phyloP scores from a whole-genome alignment of 2,888 invertebrate genomes.

The Uropetala carovei region DNA sequence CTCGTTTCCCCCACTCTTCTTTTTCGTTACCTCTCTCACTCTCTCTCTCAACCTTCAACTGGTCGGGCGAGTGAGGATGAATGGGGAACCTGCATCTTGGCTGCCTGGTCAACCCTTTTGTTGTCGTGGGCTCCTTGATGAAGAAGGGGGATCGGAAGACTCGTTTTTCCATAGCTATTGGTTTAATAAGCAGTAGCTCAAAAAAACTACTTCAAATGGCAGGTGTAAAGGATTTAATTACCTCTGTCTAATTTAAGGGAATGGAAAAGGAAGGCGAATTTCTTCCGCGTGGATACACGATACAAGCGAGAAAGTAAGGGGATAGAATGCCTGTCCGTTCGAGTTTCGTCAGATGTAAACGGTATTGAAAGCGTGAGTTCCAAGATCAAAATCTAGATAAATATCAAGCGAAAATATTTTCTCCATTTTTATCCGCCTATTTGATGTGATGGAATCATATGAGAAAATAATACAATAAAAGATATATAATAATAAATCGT shows the following conservation, averaged over 20 bases:
- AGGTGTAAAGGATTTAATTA: constrained; percentile 48
- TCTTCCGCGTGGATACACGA: background rate
- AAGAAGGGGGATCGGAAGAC: background rate
- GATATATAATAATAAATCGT: no score
- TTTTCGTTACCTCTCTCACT: background rate
- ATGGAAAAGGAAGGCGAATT: constrained; percentile 13
- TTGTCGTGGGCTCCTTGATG: background rate
- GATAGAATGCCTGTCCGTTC: background rate
- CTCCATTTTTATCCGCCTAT: no score
- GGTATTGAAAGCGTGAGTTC: background rate
- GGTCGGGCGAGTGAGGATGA: no score
- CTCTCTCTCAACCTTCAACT: background rate
- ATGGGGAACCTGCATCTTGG: background rate
- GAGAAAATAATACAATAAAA: no score
- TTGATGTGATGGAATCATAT: no score
- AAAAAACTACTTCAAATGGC: constrained; percentile 11
- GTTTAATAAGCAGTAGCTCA: background rate
- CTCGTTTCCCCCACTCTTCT: background rate
- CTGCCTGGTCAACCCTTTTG: background rate
- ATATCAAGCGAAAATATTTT: no score
- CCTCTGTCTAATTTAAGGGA: constrained; percentile 35
- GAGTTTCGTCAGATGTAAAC: background rate
- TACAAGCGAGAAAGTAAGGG: background rate
- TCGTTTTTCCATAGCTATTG: background rate
- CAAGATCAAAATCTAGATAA: no score